A percentile compares a stretch with the other conserved stretches of the same genome.
These are phyloP conservation scores for Ditylenchus weischeri DNA, from an alignment of 2,888 invertebrate genomes.

Conservation along the genomic window DNA sequence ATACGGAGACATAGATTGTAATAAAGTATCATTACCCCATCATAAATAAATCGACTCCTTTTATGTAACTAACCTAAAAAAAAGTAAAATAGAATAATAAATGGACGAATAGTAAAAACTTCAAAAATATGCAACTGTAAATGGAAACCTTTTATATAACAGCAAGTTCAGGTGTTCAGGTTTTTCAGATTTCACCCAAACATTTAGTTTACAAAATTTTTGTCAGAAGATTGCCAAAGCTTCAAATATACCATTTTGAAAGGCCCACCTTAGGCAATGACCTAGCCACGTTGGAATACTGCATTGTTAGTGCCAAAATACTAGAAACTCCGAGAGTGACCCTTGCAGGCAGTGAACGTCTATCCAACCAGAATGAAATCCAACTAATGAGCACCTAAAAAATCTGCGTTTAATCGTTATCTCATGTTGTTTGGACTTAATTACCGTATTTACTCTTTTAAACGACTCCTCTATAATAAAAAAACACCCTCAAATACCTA, in stretches of 20 bases:
- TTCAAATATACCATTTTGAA: neutral
- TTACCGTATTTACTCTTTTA: no score
- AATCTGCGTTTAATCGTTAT: no score
- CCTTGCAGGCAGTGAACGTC: constrained; percentile 44
- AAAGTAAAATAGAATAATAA: no score
- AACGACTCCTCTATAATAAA: no score
- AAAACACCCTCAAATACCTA: no score
- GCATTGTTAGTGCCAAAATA: constrained; percentile 57
- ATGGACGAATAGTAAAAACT: neutral
- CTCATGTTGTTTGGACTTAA: no score
- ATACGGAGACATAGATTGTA: no score
- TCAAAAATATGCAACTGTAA: no score
- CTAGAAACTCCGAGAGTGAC: constrained; percentile 55
- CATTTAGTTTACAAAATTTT: neutral
- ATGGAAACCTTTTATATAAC: no score
- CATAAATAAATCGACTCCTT: constrained; percentile 57
- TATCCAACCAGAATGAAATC: constrained; percentile 58
- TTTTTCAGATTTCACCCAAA: no score
- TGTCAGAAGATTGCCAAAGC: neutral
- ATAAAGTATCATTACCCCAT: constrained; percentile 34
- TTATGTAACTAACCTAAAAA: constrained; percentile 54
- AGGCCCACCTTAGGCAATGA: constrained; percentile 53
- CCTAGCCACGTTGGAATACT: constrained; percentile 55
- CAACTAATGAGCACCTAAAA: constrained; percentile 55
- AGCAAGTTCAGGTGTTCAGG: no score